A percentile compares a stretch with the other conserved stretches of the same genome.
phyloP scores from a whole-genome alignment of 2,888 invertebrate genomes.

The Morinoia aosen region DNA sequence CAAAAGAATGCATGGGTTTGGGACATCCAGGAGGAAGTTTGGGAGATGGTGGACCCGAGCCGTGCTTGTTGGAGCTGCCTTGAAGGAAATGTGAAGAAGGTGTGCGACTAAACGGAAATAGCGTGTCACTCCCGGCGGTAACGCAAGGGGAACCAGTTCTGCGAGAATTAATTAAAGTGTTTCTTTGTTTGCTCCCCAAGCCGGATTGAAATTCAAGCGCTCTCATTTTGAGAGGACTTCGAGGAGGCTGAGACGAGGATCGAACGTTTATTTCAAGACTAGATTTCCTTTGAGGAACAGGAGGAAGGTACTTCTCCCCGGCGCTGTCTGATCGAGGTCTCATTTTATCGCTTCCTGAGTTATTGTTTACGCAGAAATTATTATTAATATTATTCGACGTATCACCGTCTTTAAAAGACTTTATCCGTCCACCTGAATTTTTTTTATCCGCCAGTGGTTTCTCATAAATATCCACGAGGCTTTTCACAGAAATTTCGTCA shows the following conservation, averaged over 20 bases:
- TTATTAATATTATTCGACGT: conserved; percentile 36
- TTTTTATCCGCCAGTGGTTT: conserved; percentile 47
- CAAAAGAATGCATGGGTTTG: conserved; percentile 18
- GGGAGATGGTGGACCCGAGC: conserved; percentile 8
- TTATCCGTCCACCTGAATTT: not conserved
- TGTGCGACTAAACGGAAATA: not conserved
- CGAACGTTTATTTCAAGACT: conserved; percentile 70
- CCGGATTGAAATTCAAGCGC: not conserved
- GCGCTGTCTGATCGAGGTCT: conserved; percentile 63
- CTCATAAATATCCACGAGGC: conserved; percentile 65
- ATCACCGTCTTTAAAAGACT: not conserved
- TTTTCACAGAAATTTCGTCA: conserved; percentile 66
- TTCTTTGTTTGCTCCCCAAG: not conserved
- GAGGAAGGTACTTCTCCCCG: conserved; percentile 71
- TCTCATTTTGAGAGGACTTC: conserved; percentile 14
- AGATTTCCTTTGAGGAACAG: conserved; percentile 71
- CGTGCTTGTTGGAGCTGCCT: conserved; percentile 13
- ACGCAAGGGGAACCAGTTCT: not conserved
- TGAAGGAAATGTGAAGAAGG: conserved; percentile 14
- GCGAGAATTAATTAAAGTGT: not conserved
- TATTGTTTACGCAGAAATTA: conserved; percentile 39
- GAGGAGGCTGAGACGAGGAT: conserved; percentile 63
- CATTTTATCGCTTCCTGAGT: conserved; percentile 51
- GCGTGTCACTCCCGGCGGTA: not conserved
- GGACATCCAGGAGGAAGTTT: conserved; percentile 37